Base-by-base conservation (phyloP, 2,113 vertebrate species). In the Balaeniceps rex region DNA sequence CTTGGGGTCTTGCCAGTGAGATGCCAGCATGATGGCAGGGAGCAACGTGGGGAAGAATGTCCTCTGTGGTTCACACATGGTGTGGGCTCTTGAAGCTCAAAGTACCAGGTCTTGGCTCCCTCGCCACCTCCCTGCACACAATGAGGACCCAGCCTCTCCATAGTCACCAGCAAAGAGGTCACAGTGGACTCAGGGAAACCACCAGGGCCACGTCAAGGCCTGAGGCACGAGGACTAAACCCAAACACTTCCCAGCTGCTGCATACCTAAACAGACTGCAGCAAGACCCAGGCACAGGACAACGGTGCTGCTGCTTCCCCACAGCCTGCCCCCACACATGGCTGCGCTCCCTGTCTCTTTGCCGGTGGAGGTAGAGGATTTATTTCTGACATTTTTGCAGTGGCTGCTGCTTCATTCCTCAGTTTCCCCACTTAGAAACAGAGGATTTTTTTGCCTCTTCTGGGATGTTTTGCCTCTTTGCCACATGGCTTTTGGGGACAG, bases 41-140 rank as follows among this genome's bases (percentile, higher is more conserved):
- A 84, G 19, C 7, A 29, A 25, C 3, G 17, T 11, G 17, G 42
- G 11, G 28, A 66, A 49, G 7, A 49, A 57, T 17, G 4, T 23
- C 38, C n/a, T 49, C 31, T 47, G 34, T 57, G 31, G 36, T 29
- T 83, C 44, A 26, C 15, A 6, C 0, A 3, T 18, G 22, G 11
- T 26, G n/a, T 25, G 29, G 46, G 22, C 16, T 78, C 33, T 40
- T 1, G 1, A 58, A 86, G 22, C 19, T 78, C 33, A 36, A 36
- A 57, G 26, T 8, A 40, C 22, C 8, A 70, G 15, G 7, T 31
- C 7, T 54, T 4, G 0, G 51, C 25, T 74, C 44, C 14, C 9
- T 77, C 0, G 0, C 12, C 29, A 55, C 16, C 40, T 78, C 40
- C 23, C 74, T 60, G 23, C 34, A 15, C 1, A 0, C 4, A 4